Percentiles rank a stretch among this genome's conserved stretches.
phyloP scores from a whole-genome alignment of 92 coral and sea anemone genomes.

The Palythoa heliodiscus region DNA sequence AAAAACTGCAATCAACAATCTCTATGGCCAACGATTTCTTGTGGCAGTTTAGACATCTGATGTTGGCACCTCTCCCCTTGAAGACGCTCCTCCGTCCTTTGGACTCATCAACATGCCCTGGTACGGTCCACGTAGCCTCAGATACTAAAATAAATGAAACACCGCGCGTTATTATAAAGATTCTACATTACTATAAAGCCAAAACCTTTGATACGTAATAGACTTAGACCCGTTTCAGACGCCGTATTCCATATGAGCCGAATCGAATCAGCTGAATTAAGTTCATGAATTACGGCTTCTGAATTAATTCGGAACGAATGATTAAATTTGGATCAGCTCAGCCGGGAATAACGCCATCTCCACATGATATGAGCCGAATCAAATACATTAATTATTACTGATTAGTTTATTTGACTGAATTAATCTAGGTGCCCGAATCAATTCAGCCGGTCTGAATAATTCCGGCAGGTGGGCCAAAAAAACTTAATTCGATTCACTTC shows the following conservation, averaged over 20 bases:
- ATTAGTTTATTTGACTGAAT: no score
- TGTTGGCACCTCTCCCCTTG: slow-evolving; percentile 62
- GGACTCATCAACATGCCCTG: slow-evolving; percentile 79
- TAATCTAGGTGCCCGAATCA: no score
- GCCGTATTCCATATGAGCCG: no score
- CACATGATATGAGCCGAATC: no score
- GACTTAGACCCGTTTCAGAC: not conserved
- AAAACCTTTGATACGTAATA: not conserved
- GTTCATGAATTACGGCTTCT: not conserved
- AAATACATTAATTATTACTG: no score
- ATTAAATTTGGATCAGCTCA: no score
- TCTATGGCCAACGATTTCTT: not conserved
- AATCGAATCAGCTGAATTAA: not conserved
- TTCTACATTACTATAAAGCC: not conserved
- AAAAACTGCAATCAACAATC: not conserved
- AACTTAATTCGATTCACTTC: no score
- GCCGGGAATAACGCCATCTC: no score
- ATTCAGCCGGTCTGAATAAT: no score
- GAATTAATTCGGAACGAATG: no score
- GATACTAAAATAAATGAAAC: slow-evolving; percentile 68
- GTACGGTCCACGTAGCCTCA: slow-evolving; percentile 96
- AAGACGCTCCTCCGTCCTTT: not conserved
- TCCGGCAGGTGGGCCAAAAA: no score
- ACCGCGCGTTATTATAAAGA: not conserved
- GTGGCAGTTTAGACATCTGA: slow-evolving; percentile 68